These are phyloP conservation scores for Xestobium rufovillosum DNA, from an alignment of 2,888 invertebrate species.

Conservation along the genomic window DNA sequence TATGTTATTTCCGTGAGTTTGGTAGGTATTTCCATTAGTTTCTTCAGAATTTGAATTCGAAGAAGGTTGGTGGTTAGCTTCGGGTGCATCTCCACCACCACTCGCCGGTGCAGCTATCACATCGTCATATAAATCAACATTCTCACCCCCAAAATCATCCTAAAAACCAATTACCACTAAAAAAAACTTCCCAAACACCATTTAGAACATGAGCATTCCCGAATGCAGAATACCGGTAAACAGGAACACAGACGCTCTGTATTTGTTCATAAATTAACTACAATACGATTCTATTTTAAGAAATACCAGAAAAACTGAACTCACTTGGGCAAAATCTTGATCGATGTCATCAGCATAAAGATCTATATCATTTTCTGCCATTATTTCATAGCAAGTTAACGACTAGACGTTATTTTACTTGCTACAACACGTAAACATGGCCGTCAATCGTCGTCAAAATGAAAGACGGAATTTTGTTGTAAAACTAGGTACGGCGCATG, in stretches of 20 bases:
- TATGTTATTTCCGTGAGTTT: constrained; percentile 60
- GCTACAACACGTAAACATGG: constrained; percentile 1
- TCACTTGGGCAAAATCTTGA: constrained; percentile 81
- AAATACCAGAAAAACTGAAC: constrained; percentile 16
- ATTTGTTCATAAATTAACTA: too few species aligned
- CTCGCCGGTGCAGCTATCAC: constrained; percentile 75
- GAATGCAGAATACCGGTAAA: constrained; percentile 5
- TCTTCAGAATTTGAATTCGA: constrained; percentile 52
- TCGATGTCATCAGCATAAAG: constrained; percentile 95
- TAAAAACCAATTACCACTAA: constrained; percentile 39
- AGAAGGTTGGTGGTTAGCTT: constrained; percentile 50
- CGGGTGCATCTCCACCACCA: constrained; percentile 53
- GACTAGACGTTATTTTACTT: too few species aligned
- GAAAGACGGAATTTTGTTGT: not conserved
- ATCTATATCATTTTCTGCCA: constrained; percentile 97
- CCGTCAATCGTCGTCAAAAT: constrained; percentile 1
- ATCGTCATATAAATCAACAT: constrained; percentile 92
- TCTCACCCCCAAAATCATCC: constrained; percentile 79
- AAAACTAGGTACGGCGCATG: too few species aligned
- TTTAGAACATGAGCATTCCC: constrained; percentile 2
- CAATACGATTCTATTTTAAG: too few species aligned
- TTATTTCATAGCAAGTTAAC: constrained; percentile 39
- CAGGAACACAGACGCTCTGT: not conserved
- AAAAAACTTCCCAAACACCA: too few species aligned
- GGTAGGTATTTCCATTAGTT: constrained; percentile 64